These are phyloP conservation scores for Clostera curtula DNA, from an alignment of 2,888 invertebrate species.

Conservation along the genomic window DNA sequence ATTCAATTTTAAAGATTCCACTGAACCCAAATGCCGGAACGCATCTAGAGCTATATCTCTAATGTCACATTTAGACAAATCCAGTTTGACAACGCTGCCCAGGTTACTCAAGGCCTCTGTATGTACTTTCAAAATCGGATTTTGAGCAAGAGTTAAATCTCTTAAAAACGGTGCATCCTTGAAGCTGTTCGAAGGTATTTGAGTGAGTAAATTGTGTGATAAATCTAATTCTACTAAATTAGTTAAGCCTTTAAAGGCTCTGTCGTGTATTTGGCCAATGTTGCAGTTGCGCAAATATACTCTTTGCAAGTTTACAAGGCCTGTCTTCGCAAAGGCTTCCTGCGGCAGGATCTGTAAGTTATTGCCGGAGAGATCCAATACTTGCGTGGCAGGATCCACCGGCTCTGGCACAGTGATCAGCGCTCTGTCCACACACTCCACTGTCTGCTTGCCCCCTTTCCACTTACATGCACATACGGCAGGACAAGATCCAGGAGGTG, in stretches of 20 bases:
- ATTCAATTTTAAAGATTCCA: constrained; percentile 87
- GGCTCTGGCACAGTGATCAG: constrained; percentile 89
- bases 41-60: constrained; percentile 81
- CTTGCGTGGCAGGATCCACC: constrained; percentile 92
- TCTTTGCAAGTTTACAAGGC: constrained; percentile 89
- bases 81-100: constrained; percentile 86
- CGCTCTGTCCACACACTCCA: constrained; percentile 89
- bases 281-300: constrained; percentile 89
- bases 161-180: constrained; percentile 86
- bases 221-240: constrained; percentile 93
- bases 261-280: constrained; percentile 88
- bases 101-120: constrained; percentile 83
- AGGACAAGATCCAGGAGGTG: constrained; percentile 79
- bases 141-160: constrained; percentile 86
- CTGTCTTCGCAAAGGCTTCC: constrained; percentile 87
- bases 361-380: constrained; percentile 91
- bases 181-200: constrained; percentile 87
- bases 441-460: constrained; percentile 95
- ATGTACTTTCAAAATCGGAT: constrained; percentile 88
- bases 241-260: constrained; percentile 89
- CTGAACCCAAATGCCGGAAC: constrained; percentile 83
- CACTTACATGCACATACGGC: constrained; percentile 92
- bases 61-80: constrained; percentile 88
- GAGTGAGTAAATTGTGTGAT: constrained; percentile 86
- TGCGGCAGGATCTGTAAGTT: constrained; percentile 88